Percentiles rank a stretch among this genome's conserved stretches.
Evolutionary conservation across 1,140 invertebrate genomes (phyloP).

Genomic region (Metopolophium dirhodum): DNA sequence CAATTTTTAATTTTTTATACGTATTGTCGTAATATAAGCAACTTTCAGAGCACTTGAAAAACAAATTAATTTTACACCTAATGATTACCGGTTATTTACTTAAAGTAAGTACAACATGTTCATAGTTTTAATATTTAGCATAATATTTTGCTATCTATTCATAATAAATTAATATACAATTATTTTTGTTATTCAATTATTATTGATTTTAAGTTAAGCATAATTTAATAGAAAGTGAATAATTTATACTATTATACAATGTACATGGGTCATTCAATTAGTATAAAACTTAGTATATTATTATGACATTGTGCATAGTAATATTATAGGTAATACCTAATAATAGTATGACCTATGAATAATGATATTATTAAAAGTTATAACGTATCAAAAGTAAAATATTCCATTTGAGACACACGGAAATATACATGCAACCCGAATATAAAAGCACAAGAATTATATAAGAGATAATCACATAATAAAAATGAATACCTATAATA

Average conservation of each 20-base stretch:
- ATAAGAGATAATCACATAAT: background rate
- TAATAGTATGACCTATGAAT: background rate
- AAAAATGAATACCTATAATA: background rate
- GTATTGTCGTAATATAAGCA: background rate
- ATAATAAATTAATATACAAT: background rate
- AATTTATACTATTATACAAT: background rate
- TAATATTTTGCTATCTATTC: background rate
- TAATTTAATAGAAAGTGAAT: background rate
- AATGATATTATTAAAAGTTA: background rate
- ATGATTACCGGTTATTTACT: background rate
- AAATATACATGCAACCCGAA: background rate
- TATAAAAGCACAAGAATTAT: background rate
- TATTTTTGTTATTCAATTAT: background rate
- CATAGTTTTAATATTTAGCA: background rate
- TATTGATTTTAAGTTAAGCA: background rate
- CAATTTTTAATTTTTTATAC: background rate
- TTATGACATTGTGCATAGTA: background rate
- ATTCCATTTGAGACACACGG: background rate
- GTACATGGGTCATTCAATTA: background rate
- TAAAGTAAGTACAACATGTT: background rate
- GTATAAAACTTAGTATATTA: background rate
- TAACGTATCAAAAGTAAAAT: background rate
- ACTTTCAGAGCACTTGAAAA: background rate
- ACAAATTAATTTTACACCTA: background rate
- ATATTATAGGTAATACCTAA: background rate